Evolutionary conservation across 2,888 invertebrate species (phyloP), one percentile per base, ranked within the genome.

Genomic region (Raillietiella orientalis): DNA sequence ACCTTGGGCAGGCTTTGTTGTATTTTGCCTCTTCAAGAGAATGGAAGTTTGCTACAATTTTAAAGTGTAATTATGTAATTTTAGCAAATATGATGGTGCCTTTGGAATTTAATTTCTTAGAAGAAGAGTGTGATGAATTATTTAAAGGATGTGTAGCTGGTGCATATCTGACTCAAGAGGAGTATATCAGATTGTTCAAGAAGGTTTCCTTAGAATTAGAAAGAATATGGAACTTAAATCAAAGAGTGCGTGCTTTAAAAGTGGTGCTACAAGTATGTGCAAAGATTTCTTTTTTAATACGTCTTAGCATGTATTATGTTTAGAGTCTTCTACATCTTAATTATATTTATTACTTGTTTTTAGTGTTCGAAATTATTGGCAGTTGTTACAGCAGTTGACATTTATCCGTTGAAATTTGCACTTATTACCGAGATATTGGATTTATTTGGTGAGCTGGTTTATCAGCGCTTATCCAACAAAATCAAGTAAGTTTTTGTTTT

Each of bases 331-430:
- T 22, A 17, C n/a, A 6, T 17, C 6, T 17, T 6, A 17, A 8
- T 17, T 17, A 6, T 8, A 17, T n/a, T 17, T 17, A n/a, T 6
- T 8, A n/a, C n/a, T 17, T n/a, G 12, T 16, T 32, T 45, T 13
- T 43, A 90, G 56, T 84, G 87, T 49, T 74, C 87, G 19, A 87
- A 90, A 50, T 53, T 90, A 38, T 50, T 96, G 28, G 65, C 72
- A 2, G 82, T 87, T 43, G 66, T 72, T 3, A 65, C 64, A 29
- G 82, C 75, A 2, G 62, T 84, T 42, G 70, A 71, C 38, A 96
- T 93, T 49, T 96, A 93, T 52, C 93, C 93, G 0, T 84, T 84
- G 48, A 90, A 93, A 52, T 96, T 84, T 58, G 77, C 87, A 17
- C 56, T 93, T 10, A 67, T 93, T 28, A 84, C 84, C 8, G 90